phyloP scores from a whole-genome alignment of 2,888 invertebrate species.

The Drosophila lacicola region DNA sequence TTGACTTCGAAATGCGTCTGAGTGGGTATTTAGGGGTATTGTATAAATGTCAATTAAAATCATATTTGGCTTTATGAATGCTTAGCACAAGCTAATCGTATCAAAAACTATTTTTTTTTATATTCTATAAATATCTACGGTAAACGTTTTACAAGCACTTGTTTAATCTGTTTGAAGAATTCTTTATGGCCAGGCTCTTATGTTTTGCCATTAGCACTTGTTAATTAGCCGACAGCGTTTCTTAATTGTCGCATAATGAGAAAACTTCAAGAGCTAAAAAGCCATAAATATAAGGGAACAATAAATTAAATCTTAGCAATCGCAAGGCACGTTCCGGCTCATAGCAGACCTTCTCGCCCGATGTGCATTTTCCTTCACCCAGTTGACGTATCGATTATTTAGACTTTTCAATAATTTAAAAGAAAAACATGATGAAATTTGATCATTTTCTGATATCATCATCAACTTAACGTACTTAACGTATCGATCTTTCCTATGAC shows the following conservation, averaged over 20 bases:
- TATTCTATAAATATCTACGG: slow-evolving; percentile 1
- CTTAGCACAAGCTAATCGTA: slow-evolving; percentile 1
- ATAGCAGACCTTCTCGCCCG: too few species aligned
- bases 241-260: slow-evolving; percentile 9
- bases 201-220: slow-evolving; percentile 17
- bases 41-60: slow-evolving; percentile 75
- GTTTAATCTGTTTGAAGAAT: slow-evolving; percentile 19
- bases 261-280: background rate
- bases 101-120: background rate
- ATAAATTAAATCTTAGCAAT: background rate
- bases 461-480: too few species aligned
- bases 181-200: slow-evolving; percentile 46
- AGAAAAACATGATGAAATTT: too few species aligned
- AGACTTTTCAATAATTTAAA: too few species aligned
- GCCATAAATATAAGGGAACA: background rate
- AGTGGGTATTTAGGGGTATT: slow-evolving; percentile 27
- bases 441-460: too few species aligned
- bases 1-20: slow-evolving; percentile 11
- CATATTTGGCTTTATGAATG: slow-evolving; percentile 47
- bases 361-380: too few species aligned
- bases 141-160: slow-evolving; percentile 10
- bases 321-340: too few species aligned
- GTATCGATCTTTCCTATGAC: too few species aligned
- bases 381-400: too few species aligned
- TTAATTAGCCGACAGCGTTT: slow-evolving; percentile 14